phyloP scores from a whole-genome alignment of 1,140 invertebrate species.

The Lerema accius region DNA sequence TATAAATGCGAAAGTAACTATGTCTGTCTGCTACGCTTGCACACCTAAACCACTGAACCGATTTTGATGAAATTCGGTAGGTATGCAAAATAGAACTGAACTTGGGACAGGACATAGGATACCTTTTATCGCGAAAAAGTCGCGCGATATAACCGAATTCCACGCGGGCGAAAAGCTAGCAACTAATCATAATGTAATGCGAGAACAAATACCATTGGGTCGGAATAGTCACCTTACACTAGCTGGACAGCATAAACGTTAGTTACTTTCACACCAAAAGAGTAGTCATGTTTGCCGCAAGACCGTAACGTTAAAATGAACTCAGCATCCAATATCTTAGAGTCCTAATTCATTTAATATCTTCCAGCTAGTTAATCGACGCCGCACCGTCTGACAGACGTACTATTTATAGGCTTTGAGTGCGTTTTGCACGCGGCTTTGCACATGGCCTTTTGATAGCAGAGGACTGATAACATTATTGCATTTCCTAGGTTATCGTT shows the following conservation, averaged over 20 bases:
- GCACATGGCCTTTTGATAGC: conserved; percentile 8
- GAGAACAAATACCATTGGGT: not conserved
- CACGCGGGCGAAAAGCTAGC: too few species aligned
- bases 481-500: too few species aligned
- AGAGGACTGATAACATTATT: not conserved
- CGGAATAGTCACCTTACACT: not conserved
- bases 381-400: conserved; percentile 30
- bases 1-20: too few species aligned
- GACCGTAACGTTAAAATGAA: not conserved
- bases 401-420: conserved; percentile 23
- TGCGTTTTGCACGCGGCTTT: conserved; percentile 26
- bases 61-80: too few species aligned
- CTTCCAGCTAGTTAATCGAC: conserved; percentile 16
- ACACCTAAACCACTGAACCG: too few species aligned
- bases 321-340: not conserved
- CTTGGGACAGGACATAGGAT: too few species aligned
- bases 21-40: too few species aligned
- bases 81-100: too few species aligned
- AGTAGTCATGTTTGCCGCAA: not conserved
- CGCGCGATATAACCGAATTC: too few species aligned
- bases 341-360: conserved; percentile 2
- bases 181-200: too few species aligned
- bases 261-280: not conserved
- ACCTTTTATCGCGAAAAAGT: too few species aligned
- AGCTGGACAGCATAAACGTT: not conserved